phyloP scores from a whole-genome alignment of 1,140 invertebrate species.

The Pseudoatta argentina region DNA sequence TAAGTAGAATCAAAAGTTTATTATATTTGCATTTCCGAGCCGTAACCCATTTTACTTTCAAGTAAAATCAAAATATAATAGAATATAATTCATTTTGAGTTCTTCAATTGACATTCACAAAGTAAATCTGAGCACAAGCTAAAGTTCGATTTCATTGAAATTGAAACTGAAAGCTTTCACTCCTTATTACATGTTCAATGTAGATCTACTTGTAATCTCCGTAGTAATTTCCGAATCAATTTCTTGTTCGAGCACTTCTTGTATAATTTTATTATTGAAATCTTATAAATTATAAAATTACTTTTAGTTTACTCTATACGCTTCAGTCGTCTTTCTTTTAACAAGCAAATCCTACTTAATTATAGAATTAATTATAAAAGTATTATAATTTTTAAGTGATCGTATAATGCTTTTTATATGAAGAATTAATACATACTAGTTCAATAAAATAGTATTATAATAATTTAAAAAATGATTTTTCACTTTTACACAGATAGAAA shows the following conservation, averaged over 20 bases:
- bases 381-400: neutral
- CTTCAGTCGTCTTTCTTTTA: neutral
- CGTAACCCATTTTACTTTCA: neutral
- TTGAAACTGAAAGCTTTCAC: conserved; percentile 63
- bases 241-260: conserved; percentile 10
- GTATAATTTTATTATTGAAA: conserved; percentile 20
- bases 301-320: neutral
- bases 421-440: neutral
- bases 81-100: neutral
- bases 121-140: neutral
- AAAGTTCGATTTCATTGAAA: conserved; percentile 52
- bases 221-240: conserved; percentile 63
- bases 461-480: neutral
- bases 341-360: neutral
- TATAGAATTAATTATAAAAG: neutral
- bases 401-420: neutral
- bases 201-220: conserved; percentile 26
- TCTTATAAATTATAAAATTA: conserved; percentile 18
- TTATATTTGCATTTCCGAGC: neutral
- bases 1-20: neutral
- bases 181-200: conserved; percentile 61
- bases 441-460: neutral
- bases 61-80: neutral
- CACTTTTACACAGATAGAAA: neutral
- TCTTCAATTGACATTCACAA: neutral